These are phyloP conservation scores for Ephialtes manifestator DNA, from an alignment of 2,888 invertebrate genomes.

Conservation along the genomic window DNA sequence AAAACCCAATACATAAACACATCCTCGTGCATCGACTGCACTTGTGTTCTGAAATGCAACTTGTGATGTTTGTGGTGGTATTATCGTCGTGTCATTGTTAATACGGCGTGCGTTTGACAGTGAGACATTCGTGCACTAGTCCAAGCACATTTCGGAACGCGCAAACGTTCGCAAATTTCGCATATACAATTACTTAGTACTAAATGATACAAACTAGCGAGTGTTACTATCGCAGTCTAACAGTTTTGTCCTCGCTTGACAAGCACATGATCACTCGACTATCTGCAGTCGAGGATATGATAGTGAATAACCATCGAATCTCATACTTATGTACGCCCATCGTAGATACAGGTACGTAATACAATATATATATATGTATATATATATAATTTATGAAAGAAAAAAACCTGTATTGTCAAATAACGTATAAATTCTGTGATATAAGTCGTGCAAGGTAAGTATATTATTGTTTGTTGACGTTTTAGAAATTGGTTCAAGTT, in stretches of 20 bases:
- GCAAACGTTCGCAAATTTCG: neutral
- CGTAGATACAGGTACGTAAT: neutral
- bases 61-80: neutral
- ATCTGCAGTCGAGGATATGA: neutral
- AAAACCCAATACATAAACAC: neutral
- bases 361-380: neutral
- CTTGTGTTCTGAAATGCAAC: neutral
- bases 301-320: neutral
- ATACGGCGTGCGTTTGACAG: conserved; percentile 1
- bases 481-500: neutral
- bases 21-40: neutral
- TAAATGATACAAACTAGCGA: neutral
- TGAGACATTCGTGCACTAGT: neutral
- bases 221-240: neutral
- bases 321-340: conserved; percentile 7
- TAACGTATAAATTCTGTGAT: neutral
- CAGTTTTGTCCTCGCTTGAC: neutral
- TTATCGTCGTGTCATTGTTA: neutral
- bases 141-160: neutral
- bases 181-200: neutral
- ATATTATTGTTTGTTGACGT: neutral
- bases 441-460: neutral
- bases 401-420: neutral
- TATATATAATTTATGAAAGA: neutral
- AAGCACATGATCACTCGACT: neutral